Evolutionary conservation across 2,888 invertebrate species (phyloP).

Genomic region (Diplazon laetatorius): DNA sequence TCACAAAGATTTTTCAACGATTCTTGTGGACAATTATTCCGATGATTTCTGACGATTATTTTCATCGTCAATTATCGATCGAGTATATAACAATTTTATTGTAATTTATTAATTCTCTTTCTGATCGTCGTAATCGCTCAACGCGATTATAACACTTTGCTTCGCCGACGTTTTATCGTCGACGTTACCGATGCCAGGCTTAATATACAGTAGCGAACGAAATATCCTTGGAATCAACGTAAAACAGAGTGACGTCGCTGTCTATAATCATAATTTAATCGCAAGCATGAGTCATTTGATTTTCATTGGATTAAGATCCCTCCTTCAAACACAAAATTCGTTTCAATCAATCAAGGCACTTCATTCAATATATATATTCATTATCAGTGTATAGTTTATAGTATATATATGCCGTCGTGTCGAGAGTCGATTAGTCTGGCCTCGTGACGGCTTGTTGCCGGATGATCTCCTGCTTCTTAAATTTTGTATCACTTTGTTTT

Average conservation of each 20-base stretch:
- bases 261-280: constrained; percentile 22
- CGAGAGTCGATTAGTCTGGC: constrained; percentile 19
- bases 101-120: not conserved
- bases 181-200: not conserved
- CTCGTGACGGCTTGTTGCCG: constrained; percentile 1
- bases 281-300: constrained; percentile 36
- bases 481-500: too few relatives aligned
- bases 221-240: constrained; percentile 30
- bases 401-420: not conserved
- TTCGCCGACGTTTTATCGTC: constrained; percentile 19
- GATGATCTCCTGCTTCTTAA: not conserved
- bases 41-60: not conserved
- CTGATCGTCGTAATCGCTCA: not conserved
- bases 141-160: constrained; percentile 7
- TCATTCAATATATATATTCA: constrained; percentile 13
- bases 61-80: constrained; percentile 3
- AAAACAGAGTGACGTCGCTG: constrained; percentile 7
- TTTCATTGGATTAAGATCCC: constrained; percentile 7
- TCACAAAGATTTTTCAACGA: not conserved
- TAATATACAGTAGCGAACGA: constrained; percentile 27
- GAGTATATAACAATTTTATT: not conserved
- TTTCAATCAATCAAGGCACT: not conserved
- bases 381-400: constrained; percentile 5
- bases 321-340: not conserved
- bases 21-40: too few relatives aligned